Evolutionary conservation across 1,140 invertebrate species (phyloP).

Genomic region (Philopotamus ludificatus): DNA sequence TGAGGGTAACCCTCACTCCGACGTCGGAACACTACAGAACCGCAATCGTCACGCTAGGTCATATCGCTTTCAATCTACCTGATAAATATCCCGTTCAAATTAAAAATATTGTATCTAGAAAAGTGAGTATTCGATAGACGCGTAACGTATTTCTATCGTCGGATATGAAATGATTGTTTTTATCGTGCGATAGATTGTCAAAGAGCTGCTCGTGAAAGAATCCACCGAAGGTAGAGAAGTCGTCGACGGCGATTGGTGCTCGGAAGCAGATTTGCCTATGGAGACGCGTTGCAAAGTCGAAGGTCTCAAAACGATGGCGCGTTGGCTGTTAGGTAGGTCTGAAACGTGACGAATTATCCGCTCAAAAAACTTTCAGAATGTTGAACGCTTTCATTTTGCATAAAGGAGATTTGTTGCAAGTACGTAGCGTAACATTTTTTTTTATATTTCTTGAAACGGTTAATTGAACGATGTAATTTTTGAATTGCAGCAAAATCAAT

Average conservation of each 20-base stretch:
- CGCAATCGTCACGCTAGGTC: constrained; percentile 89
- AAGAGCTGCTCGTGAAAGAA: constrained; percentile 90
- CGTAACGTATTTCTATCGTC: neutral
- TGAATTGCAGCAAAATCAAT: constrained; percentile 66
- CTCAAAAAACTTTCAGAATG: constrained; percentile 92
- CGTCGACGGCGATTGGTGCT: constrained; percentile 76
- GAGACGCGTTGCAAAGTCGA: constrained; percentile 93
- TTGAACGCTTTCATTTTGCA: constrained; percentile 86
- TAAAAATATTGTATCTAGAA: constrained; percentile 91
- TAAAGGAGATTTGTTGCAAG: constrained; percentile 74
- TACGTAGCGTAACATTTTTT: constrained; percentile 26
- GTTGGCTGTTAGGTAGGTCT: constrained; percentile 93
- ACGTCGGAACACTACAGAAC: constrained; percentile 85
- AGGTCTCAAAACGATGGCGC: constrained; percentile 92
- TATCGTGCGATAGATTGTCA: constrained; percentile 71
- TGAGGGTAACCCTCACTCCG: constrained; percentile 74
- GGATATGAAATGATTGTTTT: constrained; percentile 2
- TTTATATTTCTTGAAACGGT: neutral
- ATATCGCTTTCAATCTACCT: constrained; percentile 90
- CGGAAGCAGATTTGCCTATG: constrained; percentile 82
- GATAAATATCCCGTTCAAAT: constrained; percentile 85
- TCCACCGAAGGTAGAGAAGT: constrained; percentile 55
- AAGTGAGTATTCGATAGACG: constrained; percentile 54
- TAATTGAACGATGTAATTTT: constrained; percentile 15
- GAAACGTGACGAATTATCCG: constrained; percentile 83